Base-by-base conservation (phyloP, 2,797 vertebrate species). In the Emys orbicularis region DNA sequence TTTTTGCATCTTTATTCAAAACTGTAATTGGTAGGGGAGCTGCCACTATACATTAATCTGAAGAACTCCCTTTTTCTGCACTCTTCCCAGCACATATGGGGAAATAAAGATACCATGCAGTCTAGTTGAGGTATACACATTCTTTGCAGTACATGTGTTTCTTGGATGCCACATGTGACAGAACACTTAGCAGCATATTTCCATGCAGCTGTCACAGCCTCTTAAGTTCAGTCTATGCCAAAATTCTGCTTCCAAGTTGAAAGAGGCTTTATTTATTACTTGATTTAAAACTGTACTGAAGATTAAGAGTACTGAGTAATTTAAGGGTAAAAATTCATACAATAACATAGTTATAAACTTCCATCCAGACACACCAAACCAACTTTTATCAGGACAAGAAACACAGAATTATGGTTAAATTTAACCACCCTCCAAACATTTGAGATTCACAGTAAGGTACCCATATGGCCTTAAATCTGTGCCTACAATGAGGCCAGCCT, bases 81-180 rank as follows among this genome's bases (percentile, higher is more conserved):
- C n/a, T 77, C 47, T 89, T 90, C 12, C 16, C 89, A 29, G 4
- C 61, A 8, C 37, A 12, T 90, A 5, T 44, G 57, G 57, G 3
- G 11, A 61, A 87, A 29, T 27, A 74, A 76, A 82, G 21, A 50
- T 85, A 2, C 31, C 76, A 10, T 9, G 3, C 12, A 89, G 92
- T 27, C 12, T 41, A 27, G 25, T 1, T 29, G 34, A n/a, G 3
- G 2, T 11, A 19, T 79, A 6, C 1, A 4, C 0, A 0, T 81
- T 79, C 49, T 88, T 4, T 86, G 56, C 34, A 31, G 50, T 8
- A 74, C 44, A 81, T 29, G 2, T 37, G 53, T 79, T 89, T 89
- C 31, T 44, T 89, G 80, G 13, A 23, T 94, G n/a, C 10, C 10
- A 9, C 3, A 0, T 27, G 8, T 72, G 56, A 54, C 50, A 1